Conservation (phyloP, 2,888 invertebrate species). For the Cyclophora punctaria region DNA sequence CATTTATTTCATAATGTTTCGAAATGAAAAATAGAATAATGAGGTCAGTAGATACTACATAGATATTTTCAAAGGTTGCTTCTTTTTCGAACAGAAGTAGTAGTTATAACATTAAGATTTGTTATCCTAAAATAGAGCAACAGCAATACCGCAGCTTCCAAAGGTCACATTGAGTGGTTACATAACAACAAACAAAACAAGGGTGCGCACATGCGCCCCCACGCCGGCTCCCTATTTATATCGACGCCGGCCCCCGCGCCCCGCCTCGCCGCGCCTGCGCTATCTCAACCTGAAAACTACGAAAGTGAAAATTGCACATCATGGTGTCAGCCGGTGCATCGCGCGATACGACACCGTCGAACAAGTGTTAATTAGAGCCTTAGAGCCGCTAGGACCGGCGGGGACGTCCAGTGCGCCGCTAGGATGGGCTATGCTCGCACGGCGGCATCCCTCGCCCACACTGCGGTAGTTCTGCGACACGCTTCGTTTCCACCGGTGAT, state of each 20-base stretch:
- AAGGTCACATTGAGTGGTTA: constrained; percentile 35
- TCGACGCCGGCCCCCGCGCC: constrained; percentile 45
- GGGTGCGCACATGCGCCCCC: constrained; percentile 41
- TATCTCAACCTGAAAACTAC: constrained; percentile 40
- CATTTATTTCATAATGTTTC: too few relatives aligned
- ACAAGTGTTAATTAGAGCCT: constrained; percentile 29
- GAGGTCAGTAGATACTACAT: too few relatives aligned
- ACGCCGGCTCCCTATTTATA: constrained; percentile 54
- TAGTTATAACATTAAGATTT: neutral
- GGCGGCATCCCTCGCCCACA: constrained; percentile 32
- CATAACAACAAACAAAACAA: constrained; percentile 53
- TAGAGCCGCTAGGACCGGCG: constrained; percentile 9
- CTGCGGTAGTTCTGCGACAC: constrained; percentile 53
- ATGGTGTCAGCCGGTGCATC: constrained; percentile 43
- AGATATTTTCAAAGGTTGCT: too few relatives aligned
- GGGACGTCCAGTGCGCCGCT: constrained; percentile 40
- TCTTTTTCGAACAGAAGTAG: too few relatives aligned
- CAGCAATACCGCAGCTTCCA: constrained; percentile 12
- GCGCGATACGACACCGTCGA: constrained; percentile 25
- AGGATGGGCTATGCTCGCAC: constrained; percentile 52
- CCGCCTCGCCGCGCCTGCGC: constrained; percentile 55
- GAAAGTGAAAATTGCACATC: constrained; percentile 70
- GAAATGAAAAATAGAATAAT: too few relatives aligned
- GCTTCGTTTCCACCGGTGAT: constrained; percentile 47
- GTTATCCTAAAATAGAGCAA: neutral